Evolutionary conservation across 2,888 invertebrate genomes (phyloP), one percentile per base, ranked within the genome.

Genomic region (Ryuthela nishihirai): DNA sequence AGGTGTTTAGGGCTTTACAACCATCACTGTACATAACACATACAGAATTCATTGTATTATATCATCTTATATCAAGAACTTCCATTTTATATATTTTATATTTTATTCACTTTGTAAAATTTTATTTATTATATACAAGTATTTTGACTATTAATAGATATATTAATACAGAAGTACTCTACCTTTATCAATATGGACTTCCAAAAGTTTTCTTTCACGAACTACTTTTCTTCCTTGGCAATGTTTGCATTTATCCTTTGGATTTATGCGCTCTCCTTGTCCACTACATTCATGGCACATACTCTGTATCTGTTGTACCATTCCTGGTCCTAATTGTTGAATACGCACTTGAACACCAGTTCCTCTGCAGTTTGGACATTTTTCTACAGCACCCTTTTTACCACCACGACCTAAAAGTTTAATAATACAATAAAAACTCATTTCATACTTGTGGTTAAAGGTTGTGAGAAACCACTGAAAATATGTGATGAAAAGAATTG

Each of bases 231-330:
- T 85, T 12, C 97, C 98, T 72, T 83, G 82, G 73, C 98, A 99
- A 56, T 82, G 82, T 78, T 93, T 95, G 80, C 98, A 99, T 55
- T 91, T 83, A 74, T 95, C 92, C 72, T 93, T 93, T 5, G 90
- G 83, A 68, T 85, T 85, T 68, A 91, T 87, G 55, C 84, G 81
- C 74, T 90, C 89, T 39, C 93, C 85, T 66, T 87, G 83, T 3
- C 98, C 98, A 48, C 83, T 80, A 73, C 98, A 98, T 47, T 91
- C 88, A 1, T 79, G 75, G 75, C 95, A 97, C 63, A 87, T 81
- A 4, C 85, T 84, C 74, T 98, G 95, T 52, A 92, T 85, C 74
- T 97, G 97, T 72, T 98, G 97, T 25, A 87, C 80, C 82, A 88
- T 83, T 39, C 85, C 85, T 12, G 86, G 85, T 15, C 80, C 85